Percentiles rank a stretch among this genome's conserved stretches.
Evolutionary conservation across 2,113 vertebrate genomes (phyloP).

Genomic region (Dromiciops gliroides): DNA sequence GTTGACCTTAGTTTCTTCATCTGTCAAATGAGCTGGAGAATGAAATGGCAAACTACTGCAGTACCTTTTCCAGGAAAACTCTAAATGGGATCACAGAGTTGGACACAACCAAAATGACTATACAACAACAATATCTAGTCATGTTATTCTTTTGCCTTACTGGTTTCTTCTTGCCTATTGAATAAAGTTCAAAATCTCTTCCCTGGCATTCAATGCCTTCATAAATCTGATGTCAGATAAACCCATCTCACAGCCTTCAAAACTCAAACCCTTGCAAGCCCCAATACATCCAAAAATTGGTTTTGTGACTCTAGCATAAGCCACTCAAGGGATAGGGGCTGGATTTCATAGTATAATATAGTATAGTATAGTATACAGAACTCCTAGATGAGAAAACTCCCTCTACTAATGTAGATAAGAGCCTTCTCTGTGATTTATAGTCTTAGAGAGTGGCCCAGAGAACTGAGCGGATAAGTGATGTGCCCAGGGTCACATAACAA

Average conservation of each 20-base stretch:
- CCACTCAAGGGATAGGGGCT: background rate
- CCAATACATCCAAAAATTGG: background rate
- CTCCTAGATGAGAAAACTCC: background rate
- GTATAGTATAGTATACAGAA: background rate
- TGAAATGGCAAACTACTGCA: background rate
- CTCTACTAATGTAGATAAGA: background rate
- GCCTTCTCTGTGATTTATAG: background rate
- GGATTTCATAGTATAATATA: too few relatives aligned
- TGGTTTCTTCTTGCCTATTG: background rate
- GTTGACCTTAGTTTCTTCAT: background rate
- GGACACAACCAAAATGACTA: background rate
- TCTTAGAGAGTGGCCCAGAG: background rate
- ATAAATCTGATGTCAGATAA: background rate
- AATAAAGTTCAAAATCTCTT: background rate
- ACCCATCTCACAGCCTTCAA: background rate
- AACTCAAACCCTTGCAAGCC: background rate
- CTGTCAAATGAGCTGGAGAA: background rate
- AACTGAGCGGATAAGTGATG: background rate
- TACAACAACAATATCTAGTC: background rate
- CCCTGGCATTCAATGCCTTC: background rate
- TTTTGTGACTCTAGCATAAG: background rate
- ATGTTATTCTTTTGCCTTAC: background rate
- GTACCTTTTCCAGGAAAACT: background rate
- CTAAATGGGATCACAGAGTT: background rate
- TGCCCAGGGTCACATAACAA: background rate